A percentile compares a stretch with the other conserved stretches of the same genome.
These are phyloP conservation scores for Phrynocephalus guinanensis DNA, from an alignment of 2,797 vertebrate genomes.

Conservation along the genomic window DNA sequence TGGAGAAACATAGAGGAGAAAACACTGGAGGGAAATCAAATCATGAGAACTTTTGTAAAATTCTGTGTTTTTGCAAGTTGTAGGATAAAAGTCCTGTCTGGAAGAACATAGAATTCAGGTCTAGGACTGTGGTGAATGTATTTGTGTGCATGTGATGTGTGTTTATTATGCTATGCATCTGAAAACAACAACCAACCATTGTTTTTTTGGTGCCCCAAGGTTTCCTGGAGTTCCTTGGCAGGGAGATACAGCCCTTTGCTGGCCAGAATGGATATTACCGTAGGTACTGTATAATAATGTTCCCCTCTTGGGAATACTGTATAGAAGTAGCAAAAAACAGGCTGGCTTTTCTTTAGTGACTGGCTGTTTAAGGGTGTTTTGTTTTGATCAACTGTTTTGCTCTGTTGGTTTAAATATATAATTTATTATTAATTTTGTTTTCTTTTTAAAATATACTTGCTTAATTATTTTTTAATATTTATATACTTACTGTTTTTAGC, in stretches of 20 bases:
- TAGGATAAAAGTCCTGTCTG: neutral
- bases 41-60: neutral
- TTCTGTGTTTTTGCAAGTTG: neutral
- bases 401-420: too few species aligned
- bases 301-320: slow-evolving; percentile 39
- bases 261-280: slow-evolving; percentile 42
- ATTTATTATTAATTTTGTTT: neutral
- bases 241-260: slow-evolving; percentile 41
- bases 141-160: neutral
- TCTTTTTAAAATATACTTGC: neutral
- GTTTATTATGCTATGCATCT: neutral
- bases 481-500: too few species aligned
- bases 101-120: neutral
- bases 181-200: slow-evolving; percentile 52
- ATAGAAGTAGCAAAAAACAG: too few species aligned
- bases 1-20: too few species aligned
- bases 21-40: too few species aligned
- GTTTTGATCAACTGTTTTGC: too few species aligned
- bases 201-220: slow-evolving; percentile 9
- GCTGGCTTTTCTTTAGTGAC: too few species aligned
- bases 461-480: too few species aligned
- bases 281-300: slow-evolving; percentile 38
- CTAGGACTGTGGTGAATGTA: neutral
- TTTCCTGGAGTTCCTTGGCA: slow-evolving; percentile 44
- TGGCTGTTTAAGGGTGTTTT: too few species aligned